Conservation (phyloP, 2,888 invertebrate genomes). For the Rhamnusium bicolor region DNA sequence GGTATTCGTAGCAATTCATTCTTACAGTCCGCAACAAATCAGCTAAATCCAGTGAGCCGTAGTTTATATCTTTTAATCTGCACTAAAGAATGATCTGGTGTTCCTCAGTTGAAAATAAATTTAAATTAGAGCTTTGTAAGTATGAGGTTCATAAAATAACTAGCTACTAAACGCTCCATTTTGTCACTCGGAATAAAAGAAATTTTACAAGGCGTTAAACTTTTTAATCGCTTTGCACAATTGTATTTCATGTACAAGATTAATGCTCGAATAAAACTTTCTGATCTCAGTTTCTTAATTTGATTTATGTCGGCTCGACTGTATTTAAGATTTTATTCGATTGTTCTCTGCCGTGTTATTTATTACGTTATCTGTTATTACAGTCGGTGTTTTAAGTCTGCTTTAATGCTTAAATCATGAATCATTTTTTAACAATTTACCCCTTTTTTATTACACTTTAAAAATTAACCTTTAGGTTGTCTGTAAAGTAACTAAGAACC, state of each 20-base stretch:
- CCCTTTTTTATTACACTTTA: too few species aligned
- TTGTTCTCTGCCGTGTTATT: neutral
- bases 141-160: neutral
- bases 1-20: too few species aligned
- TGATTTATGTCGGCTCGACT: conserved; percentile 17
- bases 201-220: neutral
- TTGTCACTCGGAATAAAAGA: neutral
- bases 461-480: too few species aligned
- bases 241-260: conserved; percentile 10
- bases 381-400: neutral
- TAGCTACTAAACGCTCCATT: neutral
- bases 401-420: neutral
- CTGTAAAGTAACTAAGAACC: too few species aligned
- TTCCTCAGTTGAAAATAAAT: too few species aligned
- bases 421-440: too few species aligned
- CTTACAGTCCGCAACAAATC: too few species aligned
- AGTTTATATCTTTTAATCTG: neutral
- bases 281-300: conserved; percentile 19
- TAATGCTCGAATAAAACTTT: conserved; percentile 17
- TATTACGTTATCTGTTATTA: neutral
- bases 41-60: neutral
- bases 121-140: neutral
- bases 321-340: conserved; percentile 14
- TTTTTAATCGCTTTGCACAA: conserved; percentile 16
- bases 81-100: too few species aligned